Evolutionary conservation across 2,113 vertebrate species (phyloP).

Genomic region (Raphicerus campestris): DNA sequence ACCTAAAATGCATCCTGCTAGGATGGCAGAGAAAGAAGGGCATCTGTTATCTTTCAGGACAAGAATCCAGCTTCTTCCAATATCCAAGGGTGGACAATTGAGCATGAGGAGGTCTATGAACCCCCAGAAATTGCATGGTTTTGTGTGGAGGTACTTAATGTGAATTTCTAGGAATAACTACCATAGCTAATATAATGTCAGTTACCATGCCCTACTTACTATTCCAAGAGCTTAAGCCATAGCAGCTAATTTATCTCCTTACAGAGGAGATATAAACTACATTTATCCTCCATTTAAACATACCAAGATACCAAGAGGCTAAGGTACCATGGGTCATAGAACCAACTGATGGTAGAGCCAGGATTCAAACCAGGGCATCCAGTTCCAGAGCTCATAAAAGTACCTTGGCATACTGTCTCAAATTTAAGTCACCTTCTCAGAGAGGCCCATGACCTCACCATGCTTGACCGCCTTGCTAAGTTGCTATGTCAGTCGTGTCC

Average conservation of each 20-base stretch:
- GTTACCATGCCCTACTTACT: accelerated
- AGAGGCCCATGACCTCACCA: not conserved
- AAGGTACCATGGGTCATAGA: not conserved
- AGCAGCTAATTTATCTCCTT: not conserved
- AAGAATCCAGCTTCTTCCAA: not conserved
- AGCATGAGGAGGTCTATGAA: not conserved
- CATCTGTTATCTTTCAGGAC: not conserved
- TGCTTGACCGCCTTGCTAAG: not conserved
- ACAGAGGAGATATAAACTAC: not conserved
- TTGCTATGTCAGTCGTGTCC: too few relatives aligned
- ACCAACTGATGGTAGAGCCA: accelerated
- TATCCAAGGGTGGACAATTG: not conserved
- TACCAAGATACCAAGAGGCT: not conserved
- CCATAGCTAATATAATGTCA: not conserved
- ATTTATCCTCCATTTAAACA: not conserved
- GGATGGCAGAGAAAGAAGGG: too few relatives aligned
- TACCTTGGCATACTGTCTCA: accelerated
- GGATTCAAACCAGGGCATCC: not conserved
- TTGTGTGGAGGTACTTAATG: not conserved
- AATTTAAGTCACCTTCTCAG: not conserved
- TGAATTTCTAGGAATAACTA: not conserved
- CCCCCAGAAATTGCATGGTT: not conserved
- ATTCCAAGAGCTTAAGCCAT: not conserved
- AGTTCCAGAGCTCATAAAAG: not conserved
- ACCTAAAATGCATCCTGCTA: not conserved